Evolutionary conservation across 2,797 vertebrate species (phyloP).

Genomic region (Leucoraja ocellata): DNA sequence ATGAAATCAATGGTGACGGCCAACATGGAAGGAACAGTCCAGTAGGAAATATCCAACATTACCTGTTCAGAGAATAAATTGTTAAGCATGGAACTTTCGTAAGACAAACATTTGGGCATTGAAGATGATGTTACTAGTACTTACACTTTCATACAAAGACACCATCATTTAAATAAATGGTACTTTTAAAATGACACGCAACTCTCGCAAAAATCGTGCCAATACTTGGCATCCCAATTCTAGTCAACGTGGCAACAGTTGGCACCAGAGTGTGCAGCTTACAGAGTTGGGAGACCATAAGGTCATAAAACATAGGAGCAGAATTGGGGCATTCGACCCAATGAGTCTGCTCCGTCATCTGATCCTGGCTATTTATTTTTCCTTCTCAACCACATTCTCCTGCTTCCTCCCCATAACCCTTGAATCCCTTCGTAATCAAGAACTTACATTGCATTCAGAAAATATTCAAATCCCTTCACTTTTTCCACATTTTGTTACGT

Average conservation of each 20-base stretch:
- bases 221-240: background rate
- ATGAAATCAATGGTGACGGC: slow-evolving; percentile 58
- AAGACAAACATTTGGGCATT: background rate
- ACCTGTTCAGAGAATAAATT: slow-evolving; percentile 55
- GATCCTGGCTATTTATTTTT: too few relatives aligned
- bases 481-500: too few relatives aligned
- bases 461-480: too few relatives aligned
- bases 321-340: too few relatives aligned
- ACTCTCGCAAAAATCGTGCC: background rate
- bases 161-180: background rate
- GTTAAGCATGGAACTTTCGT: background rate
- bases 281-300: background rate
- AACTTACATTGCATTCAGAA: too few relatives aligned
- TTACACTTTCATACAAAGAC: background rate
- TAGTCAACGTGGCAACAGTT: background rate
- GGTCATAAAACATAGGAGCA: too few relatives aligned
- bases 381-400: too few relatives aligned
- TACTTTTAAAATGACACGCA: background rate
- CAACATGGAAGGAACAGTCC: slow-evolving; percentile 64
- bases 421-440: too few relatives aligned
- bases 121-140: background rate
- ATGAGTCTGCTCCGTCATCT: too few relatives aligned
- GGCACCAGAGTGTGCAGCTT: background rate
- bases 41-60: slow-evolving; percentile 64
- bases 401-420: too few relatives aligned